Evolutionary conservation across 2,797 vertebrate genomes (phyloP).

Genomic region (Brachyrhaphis roseni): DNA sequence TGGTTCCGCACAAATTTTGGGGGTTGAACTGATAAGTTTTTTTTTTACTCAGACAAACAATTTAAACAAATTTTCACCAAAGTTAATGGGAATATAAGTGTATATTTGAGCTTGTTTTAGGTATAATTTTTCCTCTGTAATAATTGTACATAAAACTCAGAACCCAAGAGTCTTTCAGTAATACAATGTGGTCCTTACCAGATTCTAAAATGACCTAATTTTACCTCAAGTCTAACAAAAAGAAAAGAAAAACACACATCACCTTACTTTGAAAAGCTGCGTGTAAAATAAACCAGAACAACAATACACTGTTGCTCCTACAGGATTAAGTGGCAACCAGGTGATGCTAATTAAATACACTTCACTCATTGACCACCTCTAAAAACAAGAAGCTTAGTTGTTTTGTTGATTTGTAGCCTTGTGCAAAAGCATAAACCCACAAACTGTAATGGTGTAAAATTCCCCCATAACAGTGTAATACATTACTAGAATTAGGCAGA

Average conservation of each 20-base stretch:
- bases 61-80: neutral
- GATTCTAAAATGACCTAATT: neutral
- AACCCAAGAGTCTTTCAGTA: neutral
- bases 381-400: neutral
- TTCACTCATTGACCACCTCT: neutral
- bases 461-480: neutral
- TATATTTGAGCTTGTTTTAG: neutral
- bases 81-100: neutral
- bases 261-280: neutral
- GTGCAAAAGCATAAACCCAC: neutral
- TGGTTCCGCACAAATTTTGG: neutral
- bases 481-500: neutral
- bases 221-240: too few relatives aligned
- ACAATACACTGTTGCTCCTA: neutral
- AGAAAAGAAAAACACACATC: neutral
- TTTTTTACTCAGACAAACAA: neutral
- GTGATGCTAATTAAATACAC: neutral
- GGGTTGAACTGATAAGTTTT: neutral
- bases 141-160: neutral
- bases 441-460: neutral
- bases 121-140: neutral
- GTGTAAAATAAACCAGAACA: neutral
- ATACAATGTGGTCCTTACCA: neutral
- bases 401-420: neutral
- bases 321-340: neutral